Evolutionary conservation across 2,888 invertebrate species (phyloP).

Genomic region (Mycalesis mineus): DNA sequence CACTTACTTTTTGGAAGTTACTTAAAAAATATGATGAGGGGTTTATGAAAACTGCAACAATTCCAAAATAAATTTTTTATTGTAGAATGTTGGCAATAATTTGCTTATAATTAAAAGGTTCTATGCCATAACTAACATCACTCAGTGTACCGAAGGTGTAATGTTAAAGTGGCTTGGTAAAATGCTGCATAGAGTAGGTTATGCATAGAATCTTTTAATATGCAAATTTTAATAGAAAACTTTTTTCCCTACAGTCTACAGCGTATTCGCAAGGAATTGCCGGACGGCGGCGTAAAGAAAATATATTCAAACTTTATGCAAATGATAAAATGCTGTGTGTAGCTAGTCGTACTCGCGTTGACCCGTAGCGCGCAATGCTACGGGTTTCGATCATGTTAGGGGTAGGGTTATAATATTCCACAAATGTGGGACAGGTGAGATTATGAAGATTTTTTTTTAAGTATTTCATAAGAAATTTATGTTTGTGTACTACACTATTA

Average conservation of each 20-base stretch:
- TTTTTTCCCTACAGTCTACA: constrained; percentile 79
- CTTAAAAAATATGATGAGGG: neutral
- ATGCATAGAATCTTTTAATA: constrained; percentile 70
- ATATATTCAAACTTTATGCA: constrained; percentile 62
- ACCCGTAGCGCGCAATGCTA: constrained; percentile 80
- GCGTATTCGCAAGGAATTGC: constrained; percentile 71
- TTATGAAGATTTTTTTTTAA: constrained; percentile 67
- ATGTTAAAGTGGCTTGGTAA: neutral
- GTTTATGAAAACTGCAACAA: neutral
- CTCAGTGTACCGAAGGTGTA: constrained; percentile 1
- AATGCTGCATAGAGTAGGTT: constrained; percentile 29
- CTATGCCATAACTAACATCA: constrained; percentile 50
- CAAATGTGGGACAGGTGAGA: constrained; percentile 76
- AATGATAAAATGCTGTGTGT: constrained; percentile 71
- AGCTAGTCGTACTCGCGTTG: constrained; percentile 75
- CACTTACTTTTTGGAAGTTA: too few relatives aligned
- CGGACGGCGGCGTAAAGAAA: constrained; percentile 71
- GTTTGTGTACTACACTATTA: constrained; percentile 41
- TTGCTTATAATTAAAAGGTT: constrained; percentile 69
- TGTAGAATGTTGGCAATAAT: constrained; percentile 30
- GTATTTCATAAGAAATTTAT: constrained; percentile 65
- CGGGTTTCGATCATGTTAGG: constrained; percentile 76
- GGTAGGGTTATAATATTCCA: constrained; percentile 71
- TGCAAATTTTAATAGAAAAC: constrained; percentile 71
- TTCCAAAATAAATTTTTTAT: neutral